phyloP scores from a whole-genome alignment of 2,797 vertebrate species.

The Sebastes steindachneri region DNA sequence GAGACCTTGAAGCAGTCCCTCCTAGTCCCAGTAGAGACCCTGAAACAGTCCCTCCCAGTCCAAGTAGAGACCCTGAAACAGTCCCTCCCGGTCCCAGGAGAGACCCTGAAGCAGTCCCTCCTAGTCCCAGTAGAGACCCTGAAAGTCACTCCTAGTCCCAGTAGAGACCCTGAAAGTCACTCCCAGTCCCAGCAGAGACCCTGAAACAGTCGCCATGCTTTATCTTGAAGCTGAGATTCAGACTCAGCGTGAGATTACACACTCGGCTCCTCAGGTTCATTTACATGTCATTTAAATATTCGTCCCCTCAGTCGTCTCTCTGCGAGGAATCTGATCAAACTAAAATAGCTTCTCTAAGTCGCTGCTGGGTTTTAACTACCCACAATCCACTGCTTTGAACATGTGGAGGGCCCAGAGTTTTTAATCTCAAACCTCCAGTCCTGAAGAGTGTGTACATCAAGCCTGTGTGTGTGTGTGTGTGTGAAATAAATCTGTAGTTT shows the following conservation, averaged over 20 bases:
- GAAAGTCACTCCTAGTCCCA: too few relatives aligned
- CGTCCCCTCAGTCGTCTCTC: neutral
- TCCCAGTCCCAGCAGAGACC: too few relatives aligned
- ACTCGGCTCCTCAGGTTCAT: conserved; percentile 1
- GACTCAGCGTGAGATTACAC: neutral
- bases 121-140: too few relatives aligned
- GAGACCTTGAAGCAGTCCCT: too few relatives aligned
- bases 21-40: too few relatives aligned
- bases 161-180: too few relatives aligned
- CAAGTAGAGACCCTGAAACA: too few relatives aligned
- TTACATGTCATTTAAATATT: conserved; percentile 38
- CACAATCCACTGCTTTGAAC: conserved; percentile 18
- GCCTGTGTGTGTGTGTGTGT: neutral
- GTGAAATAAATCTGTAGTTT: neutral
- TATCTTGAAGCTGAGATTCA: neutral
- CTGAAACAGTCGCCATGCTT: neutral
- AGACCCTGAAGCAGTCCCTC: too few relatives aligned
- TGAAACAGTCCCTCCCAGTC: too few relatives aligned
- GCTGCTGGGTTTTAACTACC: neutral
- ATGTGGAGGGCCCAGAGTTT: neutral
- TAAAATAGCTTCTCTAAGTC: neutral
- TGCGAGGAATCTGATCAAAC: conserved; percentile 27
- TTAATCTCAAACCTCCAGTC: neutral
- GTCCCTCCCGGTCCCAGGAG: too few relatives aligned
- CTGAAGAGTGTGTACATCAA: neutral